Percentiles rank a stretch among this genome's conserved stretches.
Conservation (phyloP, 2,888 invertebrate genomes). For the Hofmannophila pseudospretella region DNA sequence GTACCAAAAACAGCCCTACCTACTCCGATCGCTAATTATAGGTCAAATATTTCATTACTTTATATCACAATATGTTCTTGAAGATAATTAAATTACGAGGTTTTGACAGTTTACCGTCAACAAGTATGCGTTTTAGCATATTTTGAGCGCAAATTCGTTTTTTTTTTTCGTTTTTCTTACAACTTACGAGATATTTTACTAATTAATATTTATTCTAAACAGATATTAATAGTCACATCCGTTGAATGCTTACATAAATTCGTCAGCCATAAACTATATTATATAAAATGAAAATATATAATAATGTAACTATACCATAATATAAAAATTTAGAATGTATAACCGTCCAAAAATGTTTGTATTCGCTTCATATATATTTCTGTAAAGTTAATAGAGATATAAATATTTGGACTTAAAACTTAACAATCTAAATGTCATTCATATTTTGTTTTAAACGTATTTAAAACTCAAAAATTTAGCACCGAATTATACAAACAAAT, state of each 20-base stretch:
- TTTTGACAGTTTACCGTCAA: background rate
- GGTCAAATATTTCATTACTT: too few species aligned
- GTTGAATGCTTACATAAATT: conserved; percentile 33
- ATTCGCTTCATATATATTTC: conserved; percentile 1
- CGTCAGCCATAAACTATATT: conserved; percentile 27
- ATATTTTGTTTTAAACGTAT: conserved; percentile 13
- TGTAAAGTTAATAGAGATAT: background rate
- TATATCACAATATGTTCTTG: too few species aligned
- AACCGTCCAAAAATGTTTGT: too few species aligned
- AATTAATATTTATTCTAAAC: conserved; percentile 10
- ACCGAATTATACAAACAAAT: conserved; percentile 19
- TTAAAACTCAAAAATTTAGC: conserved; percentile 15
- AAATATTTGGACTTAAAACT: background rate
- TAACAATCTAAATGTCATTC: conserved; percentile 12
- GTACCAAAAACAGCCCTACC: too few species aligned
- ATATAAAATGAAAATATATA: background rate
- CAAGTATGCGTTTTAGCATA: background rate
- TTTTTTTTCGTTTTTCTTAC: background rate
- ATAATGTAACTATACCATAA: too few species aligned
- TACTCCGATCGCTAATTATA: too few species aligned
- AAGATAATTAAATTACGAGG: too few species aligned
- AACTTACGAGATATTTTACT: conserved; percentile 8
- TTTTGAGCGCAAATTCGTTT: background rate
- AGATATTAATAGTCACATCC: conserved; percentile 53
- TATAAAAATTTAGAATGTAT: too few species aligned